A percentile compares a stretch with the other conserved stretches of the same genome.
Conservation (phyloP, 1,140 invertebrate species). For the Trinorchestia longiramus region DNA sequence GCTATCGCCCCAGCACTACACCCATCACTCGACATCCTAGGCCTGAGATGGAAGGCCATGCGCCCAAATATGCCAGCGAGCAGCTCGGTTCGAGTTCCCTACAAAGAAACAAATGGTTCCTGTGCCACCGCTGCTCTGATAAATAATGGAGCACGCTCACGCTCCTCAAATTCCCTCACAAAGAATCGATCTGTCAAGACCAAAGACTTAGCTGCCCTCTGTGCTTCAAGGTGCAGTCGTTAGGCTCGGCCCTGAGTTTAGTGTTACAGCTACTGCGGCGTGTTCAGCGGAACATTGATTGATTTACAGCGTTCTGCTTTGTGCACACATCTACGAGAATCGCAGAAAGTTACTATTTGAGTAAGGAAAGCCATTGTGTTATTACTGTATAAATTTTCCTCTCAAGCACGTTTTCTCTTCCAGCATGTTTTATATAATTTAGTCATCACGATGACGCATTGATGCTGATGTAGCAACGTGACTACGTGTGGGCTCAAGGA, state of each 20-base stretch:
- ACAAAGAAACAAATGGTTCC: conserved; percentile 34
- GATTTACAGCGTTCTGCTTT: background rate
- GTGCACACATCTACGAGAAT: background rate
- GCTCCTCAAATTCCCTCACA: conserved; percentile 41
- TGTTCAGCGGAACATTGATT: background rate
- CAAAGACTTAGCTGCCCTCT: conserved; percentile 19
- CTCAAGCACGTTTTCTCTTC: background rate
- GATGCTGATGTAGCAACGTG: no score
- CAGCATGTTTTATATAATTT: background rate
- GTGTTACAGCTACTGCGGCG: background rate
- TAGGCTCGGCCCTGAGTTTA: background rate
- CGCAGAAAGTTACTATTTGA: background rate
- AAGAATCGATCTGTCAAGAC: conserved; percentile 32
- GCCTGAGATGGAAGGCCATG: background rate
- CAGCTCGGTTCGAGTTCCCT: background rate
- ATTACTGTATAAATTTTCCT: background rate
- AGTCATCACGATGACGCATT: background rate
- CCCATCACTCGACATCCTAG: background rate
- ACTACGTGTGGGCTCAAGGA: no score
- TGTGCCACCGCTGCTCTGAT: conserved; percentile 25
- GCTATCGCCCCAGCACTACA: background rate
- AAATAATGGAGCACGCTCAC: conserved; percentile 35
- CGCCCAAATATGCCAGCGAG: background rate
- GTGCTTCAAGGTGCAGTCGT: background rate
- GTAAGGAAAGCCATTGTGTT: background rate